phyloP scores from a whole-genome alignment of 2,113 vertebrate species.

The Laticauda laticaudata region DNA sequence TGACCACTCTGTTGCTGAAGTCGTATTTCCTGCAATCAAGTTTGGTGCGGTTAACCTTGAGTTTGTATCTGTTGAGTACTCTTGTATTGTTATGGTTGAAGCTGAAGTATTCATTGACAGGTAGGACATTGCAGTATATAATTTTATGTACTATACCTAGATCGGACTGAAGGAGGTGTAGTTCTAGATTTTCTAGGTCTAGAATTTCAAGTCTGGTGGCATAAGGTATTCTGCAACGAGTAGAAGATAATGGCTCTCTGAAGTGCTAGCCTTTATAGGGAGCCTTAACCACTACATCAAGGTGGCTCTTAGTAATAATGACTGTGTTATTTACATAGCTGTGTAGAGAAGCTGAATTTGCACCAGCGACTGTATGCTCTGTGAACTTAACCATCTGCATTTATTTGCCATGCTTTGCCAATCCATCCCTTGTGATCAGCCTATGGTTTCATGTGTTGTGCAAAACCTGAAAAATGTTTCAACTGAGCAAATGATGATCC shows the following conservation, averaged over 20 bases:
- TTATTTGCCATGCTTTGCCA: not conserved
- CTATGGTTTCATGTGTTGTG: not conserved
- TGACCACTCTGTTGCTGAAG: too few species aligned
- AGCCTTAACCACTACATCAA: not conserved
- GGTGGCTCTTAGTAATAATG: not conserved
- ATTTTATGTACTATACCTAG: too few species aligned
- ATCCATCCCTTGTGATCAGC: not conserved
- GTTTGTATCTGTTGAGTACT: too few species aligned
- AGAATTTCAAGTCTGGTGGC: too few species aligned
- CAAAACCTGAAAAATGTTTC: not conserved
- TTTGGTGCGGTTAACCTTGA: too few species aligned
- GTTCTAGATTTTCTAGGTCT: too few species aligned
- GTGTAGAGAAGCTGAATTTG: not conserved
- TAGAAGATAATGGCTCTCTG: not conserved
- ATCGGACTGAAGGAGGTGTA: too few species aligned
- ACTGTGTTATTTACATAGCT: not conserved
- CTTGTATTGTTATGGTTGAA: too few species aligned
- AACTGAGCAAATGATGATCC: not conserved
- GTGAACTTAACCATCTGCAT: not conserved
- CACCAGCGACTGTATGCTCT: not conserved
- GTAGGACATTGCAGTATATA: too few species aligned
- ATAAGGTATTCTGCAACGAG: too few species aligned
- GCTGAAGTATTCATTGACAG: too few species aligned
- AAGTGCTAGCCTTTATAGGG: not conserved
- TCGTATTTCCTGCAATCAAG: too few species aligned